Conservation (phyloP, 2,797 vertebrate genomes). For the Rhinatrema bivittatum region DNA sequence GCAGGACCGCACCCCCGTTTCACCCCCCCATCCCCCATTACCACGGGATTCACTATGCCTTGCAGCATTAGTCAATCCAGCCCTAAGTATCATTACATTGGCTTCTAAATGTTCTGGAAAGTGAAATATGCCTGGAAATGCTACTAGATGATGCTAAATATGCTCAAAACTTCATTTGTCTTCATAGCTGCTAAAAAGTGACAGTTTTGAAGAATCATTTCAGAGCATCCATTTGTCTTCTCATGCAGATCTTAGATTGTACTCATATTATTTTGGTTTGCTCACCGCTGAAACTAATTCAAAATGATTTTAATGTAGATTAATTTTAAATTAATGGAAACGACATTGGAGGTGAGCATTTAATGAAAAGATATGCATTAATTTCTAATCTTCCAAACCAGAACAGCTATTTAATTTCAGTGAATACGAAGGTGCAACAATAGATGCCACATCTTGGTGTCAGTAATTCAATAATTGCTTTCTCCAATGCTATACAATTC, state of each 20-base stretch:
- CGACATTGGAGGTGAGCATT: slow-evolving; percentile 2
- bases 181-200: slow-evolving; percentile 8
- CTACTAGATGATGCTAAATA: no score
- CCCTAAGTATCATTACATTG: no score
- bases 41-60: no score
- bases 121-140: no score
- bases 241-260: slow-evolving; percentile 10
- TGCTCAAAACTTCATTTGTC: not conserved
- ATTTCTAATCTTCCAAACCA: slow-evolving; percentile 4
- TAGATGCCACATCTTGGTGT: not conserved
- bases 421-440: slow-evolving; percentile 4
- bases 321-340: slow-evolving; percentile 13
- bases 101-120: no score
- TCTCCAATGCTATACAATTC: not conserved
- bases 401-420: slow-evolving; percentile 5
- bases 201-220: slow-evolving; percentile 8
- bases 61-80: no score
- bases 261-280: slow-evolving; percentile 5
- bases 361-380: slow-evolving; percentile 2
- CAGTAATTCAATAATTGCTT: not conserved
- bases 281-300: slow-evolving; percentile 6
- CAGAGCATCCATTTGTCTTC: slow-evolving; percentile 6
- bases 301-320: slow-evolving; percentile 15
- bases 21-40: no score
- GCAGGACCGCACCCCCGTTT: no score